Evolutionary conservation across 2,888 invertebrate genomes (phyloP).

Genomic region (Antitype chi): DNA sequence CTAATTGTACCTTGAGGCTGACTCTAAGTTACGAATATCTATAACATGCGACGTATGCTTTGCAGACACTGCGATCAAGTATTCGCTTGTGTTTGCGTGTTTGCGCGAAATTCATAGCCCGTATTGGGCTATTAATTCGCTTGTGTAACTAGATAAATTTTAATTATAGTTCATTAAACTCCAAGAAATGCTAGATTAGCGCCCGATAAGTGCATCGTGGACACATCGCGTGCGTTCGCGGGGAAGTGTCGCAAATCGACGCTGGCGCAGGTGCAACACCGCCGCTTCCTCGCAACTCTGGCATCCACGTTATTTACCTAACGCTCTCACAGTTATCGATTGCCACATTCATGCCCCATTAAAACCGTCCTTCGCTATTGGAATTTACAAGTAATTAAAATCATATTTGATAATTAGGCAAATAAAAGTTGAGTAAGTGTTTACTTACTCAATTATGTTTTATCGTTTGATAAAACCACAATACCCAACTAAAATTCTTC

Average conservation of each 20-base stretch:
- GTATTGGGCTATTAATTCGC: constrained; percentile 20
- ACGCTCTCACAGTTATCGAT: constrained; percentile 21
- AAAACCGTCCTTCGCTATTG: constrained; percentile 4
- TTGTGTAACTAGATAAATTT: constrained; percentile 45
- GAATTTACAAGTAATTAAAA: constrained; percentile 8
- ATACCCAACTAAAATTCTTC: constrained; percentile 1
- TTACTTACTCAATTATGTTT: too few relatives aligned
- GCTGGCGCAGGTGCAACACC: constrained; percentile 29
- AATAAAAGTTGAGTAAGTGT: constrained; percentile 27
- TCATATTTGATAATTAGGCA: neutral
- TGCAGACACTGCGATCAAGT: constrained; percentile 18
- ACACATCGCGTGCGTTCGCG: constrained; percentile 44
- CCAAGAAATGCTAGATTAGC: constrained; percentile 48
- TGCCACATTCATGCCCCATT: constrained; percentile 20
- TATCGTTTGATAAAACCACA: neutral
- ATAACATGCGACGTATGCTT: neutral
- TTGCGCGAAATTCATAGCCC: constrained; percentile 21
- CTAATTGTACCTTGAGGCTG: neutral
- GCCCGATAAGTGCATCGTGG: constrained; percentile 46
- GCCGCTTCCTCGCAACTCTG: constrained; percentile 37
- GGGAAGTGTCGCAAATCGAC: constrained; percentile 54
- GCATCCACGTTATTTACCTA: constrained; percentile 31
- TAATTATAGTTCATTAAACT: constrained; percentile 48
- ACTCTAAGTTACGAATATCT: constrained; percentile 1
- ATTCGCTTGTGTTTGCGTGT: constrained; percentile 28